A percentile compares a stretch with the other conserved stretches of the same genome.
Evolutionary conservation across 2,888 invertebrate genomes (phyloP).

Genomic region (Choristoneura rosaceana): DNA sequence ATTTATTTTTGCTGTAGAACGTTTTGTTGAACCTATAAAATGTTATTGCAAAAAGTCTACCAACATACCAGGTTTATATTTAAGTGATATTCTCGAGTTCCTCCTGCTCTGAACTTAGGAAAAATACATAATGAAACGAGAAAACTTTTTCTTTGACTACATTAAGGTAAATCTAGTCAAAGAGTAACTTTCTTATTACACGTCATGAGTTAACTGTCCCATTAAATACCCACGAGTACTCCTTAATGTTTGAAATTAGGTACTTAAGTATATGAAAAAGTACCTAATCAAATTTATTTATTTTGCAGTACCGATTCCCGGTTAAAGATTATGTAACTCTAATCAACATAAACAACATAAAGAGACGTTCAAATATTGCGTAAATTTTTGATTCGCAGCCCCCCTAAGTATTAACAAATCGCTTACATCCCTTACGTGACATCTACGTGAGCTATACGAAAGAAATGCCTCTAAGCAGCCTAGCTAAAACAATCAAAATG

Average conservation of each 20-base stretch:
- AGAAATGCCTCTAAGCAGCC: no score
- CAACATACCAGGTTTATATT: neutral
- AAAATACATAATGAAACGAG: conserved; percentile 25
- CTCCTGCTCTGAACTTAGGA: conserved; percentile 7
- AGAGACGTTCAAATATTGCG: no score
- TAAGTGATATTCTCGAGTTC: neutral
- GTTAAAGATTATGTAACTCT: no score
- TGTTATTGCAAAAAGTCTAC: neutral
- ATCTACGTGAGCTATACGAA: no score
- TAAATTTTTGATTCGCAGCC: no score
- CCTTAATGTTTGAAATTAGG: neutral
- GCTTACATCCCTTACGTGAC: no score
- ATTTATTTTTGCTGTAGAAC: no score
- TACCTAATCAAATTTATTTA: neutral
- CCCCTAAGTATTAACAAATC: no score
- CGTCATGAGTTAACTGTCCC: neutral
- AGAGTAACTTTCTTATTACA: conserved; percentile 6
- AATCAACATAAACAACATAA: no score
- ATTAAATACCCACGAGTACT: neutral
- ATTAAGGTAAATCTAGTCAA: conserved; percentile 21
- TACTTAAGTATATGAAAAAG: no score
- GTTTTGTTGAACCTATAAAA: no score
- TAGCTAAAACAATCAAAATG: neutral
- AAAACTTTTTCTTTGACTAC: conserved; percentile 35
- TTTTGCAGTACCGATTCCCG: neutral